Evolutionary conservation across 2,888 invertebrate genomes (phyloP).

Genomic region (Eustalomyia histrio): DNA sequence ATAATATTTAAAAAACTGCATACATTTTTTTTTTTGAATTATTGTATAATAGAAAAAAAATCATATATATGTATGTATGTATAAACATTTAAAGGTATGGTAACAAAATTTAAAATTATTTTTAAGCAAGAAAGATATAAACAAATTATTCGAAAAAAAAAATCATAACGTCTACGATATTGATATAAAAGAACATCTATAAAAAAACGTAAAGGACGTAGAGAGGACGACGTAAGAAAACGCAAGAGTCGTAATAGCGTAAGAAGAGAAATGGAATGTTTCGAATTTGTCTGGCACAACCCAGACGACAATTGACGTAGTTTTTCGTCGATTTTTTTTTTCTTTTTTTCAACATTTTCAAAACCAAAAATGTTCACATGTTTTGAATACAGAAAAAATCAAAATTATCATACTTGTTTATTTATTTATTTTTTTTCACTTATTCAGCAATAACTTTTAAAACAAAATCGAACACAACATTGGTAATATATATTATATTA

Average conservation of each 20-base stretch:
- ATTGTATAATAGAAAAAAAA: constrained; percentile 8
- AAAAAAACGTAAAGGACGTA: constrained; percentile 25
- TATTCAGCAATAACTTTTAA: constrained; percentile 17
- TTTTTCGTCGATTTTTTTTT: constrained; percentile 18
- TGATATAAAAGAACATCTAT: not conserved
- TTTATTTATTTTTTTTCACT: constrained; percentile 45
- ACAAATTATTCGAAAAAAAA: not conserved
- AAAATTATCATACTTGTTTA: constrained; percentile 44
- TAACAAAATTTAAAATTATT: not conserved
- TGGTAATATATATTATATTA: constrained; percentile 34
- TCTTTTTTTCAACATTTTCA: constrained; percentile 26
- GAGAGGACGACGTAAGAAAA: constrained; percentile 44
- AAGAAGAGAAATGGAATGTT: constrained; percentile 22
- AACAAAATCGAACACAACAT: constrained; percentile 41
- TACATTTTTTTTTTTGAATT: constrained; percentile 7
- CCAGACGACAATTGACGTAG: constrained; percentile 63
- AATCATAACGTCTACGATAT: not conserved
- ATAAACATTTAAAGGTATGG: not conserved
- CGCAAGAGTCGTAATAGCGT: constrained; percentile 21
- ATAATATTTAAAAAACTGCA: constrained; percentile 22
- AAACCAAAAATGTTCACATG: constrained; percentile 29
- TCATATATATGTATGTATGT: not conserved
- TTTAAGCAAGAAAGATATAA: not conserved
- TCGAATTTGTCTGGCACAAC: constrained; percentile 57
- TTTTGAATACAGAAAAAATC: constrained; percentile 11